Base-by-base conservation (phyloP, 2,113 vertebrate species). In the Scartelaos histophorus region DNA sequence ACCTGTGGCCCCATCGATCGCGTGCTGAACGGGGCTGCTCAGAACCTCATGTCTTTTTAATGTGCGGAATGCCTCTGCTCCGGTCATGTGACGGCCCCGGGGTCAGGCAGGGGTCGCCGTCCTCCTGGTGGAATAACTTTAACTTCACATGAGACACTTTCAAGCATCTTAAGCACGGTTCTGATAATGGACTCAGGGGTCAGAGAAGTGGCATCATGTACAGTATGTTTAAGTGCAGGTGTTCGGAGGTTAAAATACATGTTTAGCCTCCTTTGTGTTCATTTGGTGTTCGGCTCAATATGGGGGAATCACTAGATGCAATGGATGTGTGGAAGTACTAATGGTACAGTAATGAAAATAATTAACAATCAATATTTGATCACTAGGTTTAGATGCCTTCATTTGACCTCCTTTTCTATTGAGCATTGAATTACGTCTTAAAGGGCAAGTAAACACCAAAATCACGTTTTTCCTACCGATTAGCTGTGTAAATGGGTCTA, bases 1-100 rank as follows among this genome's bases (percentile, higher is more conserved):
- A 90, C 91, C 90, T 90, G 85, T 90, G 86, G 84, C 85, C 83
- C 61, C 78, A 83, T 86, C 82, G 89, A 90, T 87, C 77, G 78
- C 57, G 47, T 82, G 81, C 83, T 66, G 69, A 82, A 80, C 81
- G 69, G 74, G 73, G 75, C 6, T 43, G 74, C 78, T 76, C 70
- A 65, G 71, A 87, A 83, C 69, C 85, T 87, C 83, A 80, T 82
- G 80, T 82, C 75, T 88, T 90, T 90, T 87, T 89, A 90, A 89
- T 85, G 87, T 75, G 80, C 68, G 73, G 83, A 88, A 87, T 85
- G 84, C 81, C 83, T 90, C 67, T 81, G 88, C 87, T 85, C 74
- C 0, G 82, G 87, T 90, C 83, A 82, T 80, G 75, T 45, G 45
- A 74, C 83, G 73, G 82, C 89, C 88, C 80, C 0, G 81, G 83